Percentiles rank a stretch among this genome's conserved stretches.
phyloP scores from a whole-genome alignment of 2,797 vertebrate genomes.

The Falco naumanni region DNA sequence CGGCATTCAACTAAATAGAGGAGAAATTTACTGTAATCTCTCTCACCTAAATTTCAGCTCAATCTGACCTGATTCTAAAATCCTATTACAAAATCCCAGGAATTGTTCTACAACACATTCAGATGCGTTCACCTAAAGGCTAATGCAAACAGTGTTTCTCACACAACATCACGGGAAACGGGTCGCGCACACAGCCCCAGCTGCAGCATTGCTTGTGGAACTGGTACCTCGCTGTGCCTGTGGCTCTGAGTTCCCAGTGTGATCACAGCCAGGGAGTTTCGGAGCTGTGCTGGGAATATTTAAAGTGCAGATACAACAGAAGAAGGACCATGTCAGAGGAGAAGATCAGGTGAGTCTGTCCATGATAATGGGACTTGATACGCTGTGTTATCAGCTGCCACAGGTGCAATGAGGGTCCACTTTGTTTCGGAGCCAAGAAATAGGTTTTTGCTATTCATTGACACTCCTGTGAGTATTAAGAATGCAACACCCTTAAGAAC shows the following conservation, averaged over 20 bases:
- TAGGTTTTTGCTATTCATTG: background rate
- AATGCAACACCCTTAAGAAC: background rate
- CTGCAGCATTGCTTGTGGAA: background rate
- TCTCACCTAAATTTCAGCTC: background rate
- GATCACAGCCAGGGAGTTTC: background rate
- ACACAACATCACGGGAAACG: fast-evolving
- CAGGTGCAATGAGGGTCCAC: background rate
- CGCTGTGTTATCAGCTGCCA: background rate
- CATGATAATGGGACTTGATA: background rate
- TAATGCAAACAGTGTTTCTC: background rate
- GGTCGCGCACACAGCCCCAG: background rate
- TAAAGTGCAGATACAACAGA: background rate
- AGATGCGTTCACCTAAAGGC: background rate
- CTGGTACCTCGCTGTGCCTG: background rate
- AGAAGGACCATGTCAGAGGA: background rate
- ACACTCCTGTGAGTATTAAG: background rate
- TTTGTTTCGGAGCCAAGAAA: background rate
- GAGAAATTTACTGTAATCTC: background rate
- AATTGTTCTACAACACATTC: background rate
- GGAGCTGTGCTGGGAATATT: background rate
- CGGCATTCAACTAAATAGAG: background rate
- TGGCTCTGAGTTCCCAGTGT: background rate
- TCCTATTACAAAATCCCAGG: background rate
- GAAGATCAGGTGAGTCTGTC: background rate
- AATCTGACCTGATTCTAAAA: background rate